Evolutionary conservation across 1,140 invertebrate genomes (phyloP).

Genomic region (Sweltsa coloradensis): DNA sequence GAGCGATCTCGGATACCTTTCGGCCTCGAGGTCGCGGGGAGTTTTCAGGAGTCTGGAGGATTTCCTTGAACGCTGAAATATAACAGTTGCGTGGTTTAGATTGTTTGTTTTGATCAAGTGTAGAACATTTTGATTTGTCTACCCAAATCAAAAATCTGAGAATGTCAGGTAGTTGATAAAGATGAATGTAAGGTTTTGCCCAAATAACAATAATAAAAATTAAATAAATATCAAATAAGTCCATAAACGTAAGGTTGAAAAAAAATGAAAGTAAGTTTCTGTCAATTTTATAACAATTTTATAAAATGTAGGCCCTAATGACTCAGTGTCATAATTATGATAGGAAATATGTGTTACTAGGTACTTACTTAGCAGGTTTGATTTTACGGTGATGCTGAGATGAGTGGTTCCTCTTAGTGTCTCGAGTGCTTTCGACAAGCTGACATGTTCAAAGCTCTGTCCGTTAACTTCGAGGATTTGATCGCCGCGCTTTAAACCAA

Average conservation of each 20-base stretch:
- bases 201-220: too few species aligned
- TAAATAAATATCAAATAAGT: too few species aligned
- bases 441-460: conserved; percentile 87
- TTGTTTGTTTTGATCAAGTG: too few species aligned
- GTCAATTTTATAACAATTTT: too few species aligned
- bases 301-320: too few species aligned
- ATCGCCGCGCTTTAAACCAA: conserved; percentile 93
- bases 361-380: conserved; percentile 67
- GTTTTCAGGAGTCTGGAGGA: conserved; percentile 75
- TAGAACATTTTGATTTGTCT: too few species aligned
- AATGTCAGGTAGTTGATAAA: too few species aligned
- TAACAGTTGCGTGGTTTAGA: too few species aligned
- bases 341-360: conserved; percentile 1
- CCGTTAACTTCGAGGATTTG: conserved; percentile 97
- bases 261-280: conserved; percentile 6
- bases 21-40: conserved; percentile 54
- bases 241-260: background rate
- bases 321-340: too few species aligned
- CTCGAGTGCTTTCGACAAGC: conserved; percentile 79
- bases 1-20: conserved; percentile 40
- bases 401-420: conserved; percentile 88
- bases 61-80: conserved; percentile 62
- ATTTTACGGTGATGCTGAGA: conserved; percentile 92
- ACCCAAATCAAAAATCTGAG: too few species aligned
- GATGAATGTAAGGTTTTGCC: too few species aligned